A percentile compares a stretch with the other conserved stretches of the same genome.
Conservation (phyloP, 1,140 invertebrate species). For the Hesperophylax magnus region DNA sequence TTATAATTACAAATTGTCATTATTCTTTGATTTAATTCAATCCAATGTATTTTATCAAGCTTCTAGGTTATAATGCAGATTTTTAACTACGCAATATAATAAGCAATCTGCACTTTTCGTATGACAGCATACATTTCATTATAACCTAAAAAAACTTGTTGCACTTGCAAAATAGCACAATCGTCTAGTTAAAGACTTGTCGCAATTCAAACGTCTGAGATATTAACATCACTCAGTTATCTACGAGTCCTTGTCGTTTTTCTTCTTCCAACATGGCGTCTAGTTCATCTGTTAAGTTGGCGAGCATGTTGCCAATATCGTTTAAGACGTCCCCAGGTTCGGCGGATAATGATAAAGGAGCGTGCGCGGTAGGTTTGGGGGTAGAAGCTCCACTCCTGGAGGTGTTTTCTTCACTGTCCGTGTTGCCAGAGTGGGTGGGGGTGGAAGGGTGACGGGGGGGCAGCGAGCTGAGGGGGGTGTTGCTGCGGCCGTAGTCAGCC, state of each 20-base stretch:
- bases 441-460: conserved; percentile 62
- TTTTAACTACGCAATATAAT: conserved; percentile 1
- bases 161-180: not conserved
- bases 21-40: no score
- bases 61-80: not conserved
- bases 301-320: conserved; percentile 97
- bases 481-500: conserved; percentile 65
- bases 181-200: not conserved
- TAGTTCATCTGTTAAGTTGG: conserved; percentile 93
- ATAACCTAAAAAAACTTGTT: not conserved
- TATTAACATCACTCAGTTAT: conserved; percentile 66
- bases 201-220: not conserved
- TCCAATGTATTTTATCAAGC: not conserved
- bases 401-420: conserved; percentile 57
- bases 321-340: conserved; percentile 93
- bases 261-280: conserved; percentile 96
- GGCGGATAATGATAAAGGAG: conserved; percentile 57
- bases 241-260: conserved; percentile 83
- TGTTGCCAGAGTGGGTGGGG: conserved; percentile 61
- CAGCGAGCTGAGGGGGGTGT: conserved; percentile 60
- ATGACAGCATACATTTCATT: not conserved
- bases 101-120: not conserved
- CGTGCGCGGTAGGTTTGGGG: conserved; percentile 59
- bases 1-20: no score
- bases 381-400: conserved; percentile 60